A percentile compares a stretch with the other conserved stretches of the same genome.
Conservation (phyloP, 53 echinoderm and acorn worm genomes). For the Actinopyga echinites region DNA sequence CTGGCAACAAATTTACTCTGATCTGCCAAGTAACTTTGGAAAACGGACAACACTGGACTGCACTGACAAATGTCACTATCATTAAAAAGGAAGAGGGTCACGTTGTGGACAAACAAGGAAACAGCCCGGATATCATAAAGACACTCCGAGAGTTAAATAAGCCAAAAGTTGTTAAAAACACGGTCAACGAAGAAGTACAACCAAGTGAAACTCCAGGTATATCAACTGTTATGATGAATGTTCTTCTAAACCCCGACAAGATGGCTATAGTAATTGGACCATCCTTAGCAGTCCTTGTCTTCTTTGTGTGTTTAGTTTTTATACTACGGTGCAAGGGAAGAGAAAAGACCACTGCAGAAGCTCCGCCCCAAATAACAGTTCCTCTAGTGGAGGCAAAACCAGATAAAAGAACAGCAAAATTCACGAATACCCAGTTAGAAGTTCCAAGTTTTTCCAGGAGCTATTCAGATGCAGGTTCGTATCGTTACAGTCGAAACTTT, state of each 20-base stretch:
- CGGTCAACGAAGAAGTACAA: not conserved
- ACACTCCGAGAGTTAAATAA: not conserved
- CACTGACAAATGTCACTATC: conserved; percentile 66
- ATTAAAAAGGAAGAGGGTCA: not conserved
- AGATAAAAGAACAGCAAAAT: too few species aligned
- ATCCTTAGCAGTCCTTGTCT: conserved; percentile 66
- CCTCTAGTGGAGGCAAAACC: not conserved
- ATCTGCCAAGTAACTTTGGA: conserved; percentile 70
- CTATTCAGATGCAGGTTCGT: conserved; percentile 74
- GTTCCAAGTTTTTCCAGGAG: conserved; percentile 35
- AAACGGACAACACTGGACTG: conserved; percentile 58
- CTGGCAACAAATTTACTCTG: conserved; percentile 34
- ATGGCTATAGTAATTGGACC: conserved; percentile 81
- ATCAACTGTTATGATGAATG: not conserved
- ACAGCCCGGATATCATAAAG: not conserved
- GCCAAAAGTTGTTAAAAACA: not conserved
- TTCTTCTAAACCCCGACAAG: conserved; percentile 41
- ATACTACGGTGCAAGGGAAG: not conserved
- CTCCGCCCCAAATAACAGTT: not conserved
- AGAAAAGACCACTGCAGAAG: conserved; percentile 8
- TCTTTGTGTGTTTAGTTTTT: conserved; percentile 53
- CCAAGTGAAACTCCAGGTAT: not conserved
- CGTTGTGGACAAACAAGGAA: not conserved
- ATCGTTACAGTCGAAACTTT: conserved; percentile 63
- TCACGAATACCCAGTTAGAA: not conserved